Conservation (phyloP, 2,888 invertebrate species). For the Mythimna loreyi region DNA sequence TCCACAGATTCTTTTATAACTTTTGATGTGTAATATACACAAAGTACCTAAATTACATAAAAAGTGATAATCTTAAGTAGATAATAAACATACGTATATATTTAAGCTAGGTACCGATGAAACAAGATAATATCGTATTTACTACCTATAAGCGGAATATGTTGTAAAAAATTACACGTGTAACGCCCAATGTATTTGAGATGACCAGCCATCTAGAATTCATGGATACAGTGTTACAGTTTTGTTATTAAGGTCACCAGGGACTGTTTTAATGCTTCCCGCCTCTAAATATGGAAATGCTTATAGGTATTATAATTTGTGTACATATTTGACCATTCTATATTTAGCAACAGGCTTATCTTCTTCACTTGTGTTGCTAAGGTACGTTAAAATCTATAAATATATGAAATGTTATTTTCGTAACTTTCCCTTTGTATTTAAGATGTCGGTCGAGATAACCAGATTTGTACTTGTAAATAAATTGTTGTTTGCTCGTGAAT, state of each 20-base stretch:
- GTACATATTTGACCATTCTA: constrained; percentile 14
- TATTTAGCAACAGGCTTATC: background rate
- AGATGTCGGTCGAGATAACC: constrained; percentile 35
- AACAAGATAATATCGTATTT: background rate
- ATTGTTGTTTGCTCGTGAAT: constrained; percentile 5
- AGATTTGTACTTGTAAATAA: background rate
- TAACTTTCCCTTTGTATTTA: constrained; percentile 22
- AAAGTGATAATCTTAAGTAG: background rate
- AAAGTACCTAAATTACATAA: background rate
- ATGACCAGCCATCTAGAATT: constrained; percentile 13
- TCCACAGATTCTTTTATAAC: too few relatives aligned
- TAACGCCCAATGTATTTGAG: constrained; percentile 10
- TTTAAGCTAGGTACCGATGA: constrained; percentile 1
- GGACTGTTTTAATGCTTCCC: constrained; percentile 1
- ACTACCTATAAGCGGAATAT: background rate
- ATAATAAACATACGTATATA: background rate
- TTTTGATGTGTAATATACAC: background rate
- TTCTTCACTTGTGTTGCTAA: constrained; percentile 4
- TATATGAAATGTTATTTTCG: constrained; percentile 24
- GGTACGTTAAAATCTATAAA: constrained; percentile 26
- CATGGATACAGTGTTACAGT: constrained; percentile 26
- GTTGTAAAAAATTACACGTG: constrained; percentile 37
- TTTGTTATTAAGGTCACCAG: constrained; percentile 2
- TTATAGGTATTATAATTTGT: background rate
- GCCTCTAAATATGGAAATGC: constrained; percentile 25